Evolutionary conservation across 2,888 invertebrate species (phyloP).

Genomic region (Archips xylosteana): DNA sequence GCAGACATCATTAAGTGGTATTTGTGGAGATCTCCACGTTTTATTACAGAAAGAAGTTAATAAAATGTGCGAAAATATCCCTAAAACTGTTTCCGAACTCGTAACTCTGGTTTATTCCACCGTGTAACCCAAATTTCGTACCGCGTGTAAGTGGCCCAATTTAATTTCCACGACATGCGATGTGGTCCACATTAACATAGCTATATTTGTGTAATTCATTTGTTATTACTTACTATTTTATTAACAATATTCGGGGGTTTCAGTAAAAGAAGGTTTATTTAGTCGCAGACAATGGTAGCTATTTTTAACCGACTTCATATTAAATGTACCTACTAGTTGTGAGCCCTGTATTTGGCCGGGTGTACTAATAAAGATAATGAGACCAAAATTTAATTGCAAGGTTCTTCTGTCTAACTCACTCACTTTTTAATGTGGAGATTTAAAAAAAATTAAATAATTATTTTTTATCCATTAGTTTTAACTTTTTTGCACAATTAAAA

Average conservation of each 20-base stretch:
- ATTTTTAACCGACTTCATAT: too few relatives aligned
- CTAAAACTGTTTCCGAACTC: constrained; percentile 24
- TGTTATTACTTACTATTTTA: constrained; percentile 2
- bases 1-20: constrained; percentile 53
- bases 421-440: too few relatives aligned
- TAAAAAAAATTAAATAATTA: too few relatives aligned
- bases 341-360: too few relatives aligned
- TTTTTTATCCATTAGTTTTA: too few relatives aligned
- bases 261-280: not conserved
- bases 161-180: constrained; percentile 17
- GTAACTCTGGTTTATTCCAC: constrained; percentile 14
- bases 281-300: too few relatives aligned
- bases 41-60: constrained; percentile 52
- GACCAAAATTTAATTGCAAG: too few relatives aligned
- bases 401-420: too few relatives aligned
- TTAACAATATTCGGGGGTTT: not conserved
- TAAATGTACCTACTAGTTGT: too few relatives aligned
- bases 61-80: constrained; percentile 54
- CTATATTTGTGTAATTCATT: not conserved
- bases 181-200: not conserved
- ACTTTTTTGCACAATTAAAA: too few relatives aligned
- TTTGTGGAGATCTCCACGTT: constrained; percentile 50
- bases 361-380: too few relatives aligned
- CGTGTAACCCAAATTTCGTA: constrained; percentile 13
- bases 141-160: constrained; percentile 18